These are phyloP conservation scores for Lottia gigantea DNA, from an alignment of 2,888 invertebrate genomes.

Conservation along the genomic window DNA sequence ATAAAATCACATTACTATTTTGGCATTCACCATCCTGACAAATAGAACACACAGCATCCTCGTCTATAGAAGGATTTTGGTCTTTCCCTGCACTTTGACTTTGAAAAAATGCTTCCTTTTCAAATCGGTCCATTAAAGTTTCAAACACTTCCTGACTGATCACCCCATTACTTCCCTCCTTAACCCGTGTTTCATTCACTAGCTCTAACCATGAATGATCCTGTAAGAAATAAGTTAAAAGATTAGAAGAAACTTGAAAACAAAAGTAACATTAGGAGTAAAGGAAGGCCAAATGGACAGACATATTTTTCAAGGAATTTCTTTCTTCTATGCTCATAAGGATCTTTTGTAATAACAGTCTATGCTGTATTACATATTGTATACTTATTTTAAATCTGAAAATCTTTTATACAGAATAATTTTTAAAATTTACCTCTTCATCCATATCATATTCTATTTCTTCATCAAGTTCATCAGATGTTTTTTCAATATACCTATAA, in stretches of 20 bases:
- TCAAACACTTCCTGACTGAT: conserved; percentile 87
- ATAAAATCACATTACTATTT: conserved; percentile 97
- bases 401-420: too few relatives aligned
- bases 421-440: conserved; percentile 76
- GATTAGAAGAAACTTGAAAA: background rate
- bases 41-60: conserved; percentile 98
- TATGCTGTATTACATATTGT: too few relatives aligned
- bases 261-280: background rate
- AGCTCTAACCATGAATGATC: conserved; percentile 93
- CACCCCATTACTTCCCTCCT: conserved; percentile 75
- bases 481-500: conserved; percentile 89
- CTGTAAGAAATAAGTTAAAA: conserved; percentile 47
- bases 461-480: conserved; percentile 92
- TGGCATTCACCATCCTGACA: conserved; percentile 99
- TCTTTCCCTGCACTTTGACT: conserved; percentile 71
- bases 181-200: conserved; percentile 84
- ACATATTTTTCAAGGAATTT: too few relatives aligned
- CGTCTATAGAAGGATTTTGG: conserved; percentile 83
- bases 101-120: conserved; percentile 84
- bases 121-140: conserved; percentile 95
- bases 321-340: too few relatives aligned
- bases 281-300: background rate
- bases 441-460: conserved; percentile 96
- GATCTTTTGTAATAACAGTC: too few relatives aligned
- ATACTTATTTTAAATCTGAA: too few relatives aligned